A percentile compares a stretch with the other conserved stretches of the same genome.
Conservation (phyloP, 30 jellyfish, hydroid and myxozoan genomes). For the Rhopilema esculentum region DNA sequence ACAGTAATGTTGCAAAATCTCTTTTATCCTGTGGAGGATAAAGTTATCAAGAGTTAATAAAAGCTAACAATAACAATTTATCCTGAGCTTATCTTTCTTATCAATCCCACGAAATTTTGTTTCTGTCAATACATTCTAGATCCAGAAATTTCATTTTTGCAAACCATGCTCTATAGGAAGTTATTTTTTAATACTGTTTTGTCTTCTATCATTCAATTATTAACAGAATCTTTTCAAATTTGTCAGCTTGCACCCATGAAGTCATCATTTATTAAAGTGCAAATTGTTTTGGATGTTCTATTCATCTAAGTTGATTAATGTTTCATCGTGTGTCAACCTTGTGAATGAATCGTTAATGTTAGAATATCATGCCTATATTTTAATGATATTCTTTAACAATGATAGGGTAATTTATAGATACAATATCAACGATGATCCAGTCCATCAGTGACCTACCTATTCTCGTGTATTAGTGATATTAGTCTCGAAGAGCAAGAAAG, state of each 20-base stretch:
- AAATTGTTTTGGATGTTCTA: background rate
- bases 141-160: background rate
- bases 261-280: background rate
- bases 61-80: background rate
- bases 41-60: background rate
- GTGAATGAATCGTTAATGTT: no score
- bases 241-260: background rate
- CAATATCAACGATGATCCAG: no score
- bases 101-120: background rate
- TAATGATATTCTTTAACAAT: no score
- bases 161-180: background rate
- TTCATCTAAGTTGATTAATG: background rate
- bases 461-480: no score
- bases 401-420: no score
- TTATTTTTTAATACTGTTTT: background rate
- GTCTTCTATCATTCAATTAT: background rate
- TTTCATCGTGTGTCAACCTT: background rate
- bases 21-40: background rate
- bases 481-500: no score
- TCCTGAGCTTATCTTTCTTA: background rate
- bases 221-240: background rate
- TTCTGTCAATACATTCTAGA: background rate
- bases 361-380: no score
- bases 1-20: background rate
- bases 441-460: no score